Percentiles rank a stretch among this genome's conserved stretches.
phyloP scores from a whole-genome alignment of 1,140 invertebrate genomes.

The Apis cerana region DNA sequence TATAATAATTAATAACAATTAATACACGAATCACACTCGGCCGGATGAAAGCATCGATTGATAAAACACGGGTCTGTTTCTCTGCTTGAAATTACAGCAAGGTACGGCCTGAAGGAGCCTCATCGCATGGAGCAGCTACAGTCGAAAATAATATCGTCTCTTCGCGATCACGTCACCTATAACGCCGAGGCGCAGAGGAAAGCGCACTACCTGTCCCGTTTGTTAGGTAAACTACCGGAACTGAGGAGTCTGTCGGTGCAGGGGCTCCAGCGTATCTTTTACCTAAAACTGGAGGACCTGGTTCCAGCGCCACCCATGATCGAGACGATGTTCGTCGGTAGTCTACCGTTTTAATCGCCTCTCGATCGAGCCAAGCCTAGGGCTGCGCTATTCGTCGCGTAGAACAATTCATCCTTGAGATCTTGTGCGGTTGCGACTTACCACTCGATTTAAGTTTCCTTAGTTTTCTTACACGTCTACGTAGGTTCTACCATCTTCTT shows the following conservation, averaged over 20 bases:
- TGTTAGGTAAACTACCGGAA: conserved; percentile 95
- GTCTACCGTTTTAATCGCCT: conserved; percentile 88
- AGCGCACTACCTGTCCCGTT: conserved; percentile 94
- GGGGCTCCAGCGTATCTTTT: conserved; percentile 96
- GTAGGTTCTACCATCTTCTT: conserved; percentile 54
- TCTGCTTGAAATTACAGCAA: conserved; percentile 84
- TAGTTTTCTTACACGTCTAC: conserved; percentile 46
- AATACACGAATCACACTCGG: neutral
- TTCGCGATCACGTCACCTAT: conserved; percentile 97
- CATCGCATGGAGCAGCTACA: conserved; percentile 96
- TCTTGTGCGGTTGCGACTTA: conserved; percentile 54
- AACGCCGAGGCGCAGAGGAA: conserved; percentile 94
- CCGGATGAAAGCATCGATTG: neutral
- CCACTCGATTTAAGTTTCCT: conserved; percentile 43
- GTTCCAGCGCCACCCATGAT: conserved; percentile 95
- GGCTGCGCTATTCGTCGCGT: conserved; percentile 37
- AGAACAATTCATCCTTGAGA: conserved; percentile 47
- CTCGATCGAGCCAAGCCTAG: conserved; percentile 18
- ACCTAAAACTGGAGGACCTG: conserved; percentile 95
- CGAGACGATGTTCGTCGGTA: conserved; percentile 96
- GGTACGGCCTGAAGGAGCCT: conserved; percentile 95
- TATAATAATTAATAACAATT: too few relatives aligned
- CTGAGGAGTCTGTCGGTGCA: conserved; percentile 94
- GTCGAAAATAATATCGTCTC: conserved; percentile 96
- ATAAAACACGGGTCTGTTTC: neutral